phyloP scores from a whole-genome alignment of 2,797 vertebrate genomes.

The Enteromius paludinosus region DNA sequence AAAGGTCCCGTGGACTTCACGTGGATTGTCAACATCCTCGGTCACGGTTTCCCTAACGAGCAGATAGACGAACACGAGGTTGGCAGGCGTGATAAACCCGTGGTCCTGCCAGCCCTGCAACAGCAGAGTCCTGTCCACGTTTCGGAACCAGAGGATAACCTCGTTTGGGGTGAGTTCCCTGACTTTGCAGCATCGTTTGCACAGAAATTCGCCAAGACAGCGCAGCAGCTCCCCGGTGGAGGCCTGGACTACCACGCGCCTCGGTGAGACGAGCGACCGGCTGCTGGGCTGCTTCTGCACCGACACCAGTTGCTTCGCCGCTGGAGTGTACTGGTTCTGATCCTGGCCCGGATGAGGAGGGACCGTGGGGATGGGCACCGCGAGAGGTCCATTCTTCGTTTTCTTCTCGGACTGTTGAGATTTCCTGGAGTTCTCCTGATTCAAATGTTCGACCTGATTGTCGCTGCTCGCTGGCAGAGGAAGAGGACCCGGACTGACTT shows the following conservation, averaged over 20 bases:
- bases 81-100: slow-evolving; percentile 95
- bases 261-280: slow-evolving; percentile 79
- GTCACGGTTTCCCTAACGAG: slow-evolving; percentile 89
- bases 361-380: slow-evolving; percentile 78
- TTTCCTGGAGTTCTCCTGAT: slow-evolving; percentile 75
- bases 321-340: slow-evolving; percentile 47
- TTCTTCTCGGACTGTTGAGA: slow-evolving; percentile 81
- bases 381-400: slow-evolving; percentile 77
- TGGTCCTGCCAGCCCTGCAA: slow-evolving; percentile 98
- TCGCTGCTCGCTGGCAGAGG: slow-evolving; percentile 65
- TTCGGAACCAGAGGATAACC: slow-evolving; percentile 94
- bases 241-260: slow-evolving; percentile 91
- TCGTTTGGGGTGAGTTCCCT: slow-evolving; percentile 90
- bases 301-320: slow-evolving; percentile 63
- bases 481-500: slow-evolving; percentile 73
- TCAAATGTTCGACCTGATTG: slow-evolving; percentile 77
- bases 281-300: slow-evolving; percentile 77
- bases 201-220: slow-evolving; percentile 93
- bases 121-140: slow-evolving; percentile 93
- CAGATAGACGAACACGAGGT: slow-evolving; percentile 96
- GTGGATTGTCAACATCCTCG: slow-evolving; percentile 82
- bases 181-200: slow-evolving; percentile 90
- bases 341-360: slow-evolving; percentile 63
- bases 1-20: slow-evolving; percentile 91
- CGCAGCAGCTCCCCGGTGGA: slow-evolving; percentile 95